Percentiles rank a stretch among this genome's conserved stretches.
These are phyloP conservation scores for Atrina japonica DNA, from an alignment of 2,888 invertebrate genomes.

Conservation along the genomic window DNA sequence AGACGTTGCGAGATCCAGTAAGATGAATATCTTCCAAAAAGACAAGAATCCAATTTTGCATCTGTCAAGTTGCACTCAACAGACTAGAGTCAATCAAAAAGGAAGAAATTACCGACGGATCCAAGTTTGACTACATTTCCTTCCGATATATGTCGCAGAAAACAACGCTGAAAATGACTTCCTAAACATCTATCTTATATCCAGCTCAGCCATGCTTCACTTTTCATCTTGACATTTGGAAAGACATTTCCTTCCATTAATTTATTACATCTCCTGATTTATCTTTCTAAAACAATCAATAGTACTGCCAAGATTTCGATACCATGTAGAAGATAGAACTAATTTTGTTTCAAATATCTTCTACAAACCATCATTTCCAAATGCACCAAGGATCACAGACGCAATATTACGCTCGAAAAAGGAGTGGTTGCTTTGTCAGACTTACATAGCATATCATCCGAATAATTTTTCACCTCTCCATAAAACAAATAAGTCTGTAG, in stretches of 20 bases:
- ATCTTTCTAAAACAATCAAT: slow-evolving; percentile 46
- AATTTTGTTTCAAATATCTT: no score
- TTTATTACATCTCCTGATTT: slow-evolving; percentile 53
- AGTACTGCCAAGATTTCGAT: slow-evolving; percentile 3
- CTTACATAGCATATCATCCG: no score
- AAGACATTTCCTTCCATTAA: slow-evolving; percentile 63
- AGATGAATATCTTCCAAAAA: slow-evolving; percentile 6
- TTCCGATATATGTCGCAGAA: slow-evolving; percentile 60
- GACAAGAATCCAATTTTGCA: slow-evolving; percentile 71
- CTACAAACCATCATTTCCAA: no score
- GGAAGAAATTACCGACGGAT: slow-evolving; percentile 68
- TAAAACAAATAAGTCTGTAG: no score
- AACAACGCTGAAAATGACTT: slow-evolving; percentile 47
- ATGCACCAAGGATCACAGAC: no score
- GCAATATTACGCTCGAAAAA: no score
- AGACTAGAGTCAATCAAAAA: slow-evolving; percentile 59
- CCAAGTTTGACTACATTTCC: slow-evolving; percentile 56
- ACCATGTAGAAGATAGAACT: no score
- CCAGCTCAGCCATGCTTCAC: slow-evolving; percentile 13
- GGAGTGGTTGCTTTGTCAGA: no score
- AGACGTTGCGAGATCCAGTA: background rate
- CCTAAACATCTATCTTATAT: slow-evolving; percentile 27
- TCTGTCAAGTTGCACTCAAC: slow-evolving; percentile 65
- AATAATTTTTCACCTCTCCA: no score
- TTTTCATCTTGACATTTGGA: slow-evolving; percentile 37